Evolutionary conservation across 2,797 vertebrate species (phyloP).

Genomic region (Argya squamiceps): DNA sequence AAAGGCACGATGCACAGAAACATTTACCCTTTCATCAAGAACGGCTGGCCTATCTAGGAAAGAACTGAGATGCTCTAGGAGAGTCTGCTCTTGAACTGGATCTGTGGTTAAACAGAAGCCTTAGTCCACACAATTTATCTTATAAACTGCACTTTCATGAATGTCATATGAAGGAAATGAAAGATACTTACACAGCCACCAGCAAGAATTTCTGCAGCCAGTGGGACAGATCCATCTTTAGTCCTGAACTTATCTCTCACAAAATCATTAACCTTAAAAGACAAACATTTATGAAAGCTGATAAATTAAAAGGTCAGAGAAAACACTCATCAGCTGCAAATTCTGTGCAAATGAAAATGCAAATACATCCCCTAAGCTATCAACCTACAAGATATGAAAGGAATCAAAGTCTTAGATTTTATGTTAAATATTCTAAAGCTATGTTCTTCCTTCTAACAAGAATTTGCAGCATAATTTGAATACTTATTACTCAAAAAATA

Average conservation of each 20-base stretch:
- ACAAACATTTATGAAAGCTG: slow-evolving; percentile 15
- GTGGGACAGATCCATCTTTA: slow-evolving; percentile 82
- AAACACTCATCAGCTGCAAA: not conserved
- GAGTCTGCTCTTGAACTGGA: slow-evolving; percentile 48
- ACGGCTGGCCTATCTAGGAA: slow-evolving; percentile 49
- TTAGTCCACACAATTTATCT: slow-evolving; percentile 33
- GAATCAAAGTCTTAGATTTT: not conserved
- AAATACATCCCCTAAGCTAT: not conserved
- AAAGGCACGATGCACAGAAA: slow-evolving; percentile 50
- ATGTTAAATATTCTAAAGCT: not conserved
- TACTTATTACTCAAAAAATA: not conserved
- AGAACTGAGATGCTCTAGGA: slow-evolving; percentile 47
- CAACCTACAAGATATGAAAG: not conserved
- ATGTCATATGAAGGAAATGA: not conserved
- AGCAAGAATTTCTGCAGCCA: slow-evolving; percentile 83
- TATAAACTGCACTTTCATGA: not conserved
- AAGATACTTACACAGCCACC: slow-evolving; percentile 86
- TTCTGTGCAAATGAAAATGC: not conserved
- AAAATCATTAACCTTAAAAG: slow-evolving; percentile 89
- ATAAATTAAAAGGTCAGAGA: slow-evolving; percentile 26
- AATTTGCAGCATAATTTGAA: not conserved
- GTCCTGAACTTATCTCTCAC: slow-evolving; percentile 84
- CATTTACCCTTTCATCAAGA: slow-evolving; percentile 69
- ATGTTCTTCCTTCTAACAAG: not conserved
- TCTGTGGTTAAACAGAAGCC: slow-evolving; percentile 66